These are phyloP conservation scores for Thyatira batis DNA, from an alignment of 2,888 invertebrate genomes.

Conservation along the genomic window DNA sequence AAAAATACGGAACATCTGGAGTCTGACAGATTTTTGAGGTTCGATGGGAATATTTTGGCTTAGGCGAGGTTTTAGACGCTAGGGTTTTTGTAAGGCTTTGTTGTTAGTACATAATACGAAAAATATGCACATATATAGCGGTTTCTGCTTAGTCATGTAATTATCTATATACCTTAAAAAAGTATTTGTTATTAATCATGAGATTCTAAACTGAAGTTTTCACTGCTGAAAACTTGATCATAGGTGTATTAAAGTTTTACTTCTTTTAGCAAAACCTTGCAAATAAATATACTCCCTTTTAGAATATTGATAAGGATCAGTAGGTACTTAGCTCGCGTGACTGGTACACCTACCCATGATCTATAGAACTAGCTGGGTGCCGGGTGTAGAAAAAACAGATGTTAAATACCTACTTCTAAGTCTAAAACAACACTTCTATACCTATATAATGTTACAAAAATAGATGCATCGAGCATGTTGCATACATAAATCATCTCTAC, in stretches of 20 bases:
- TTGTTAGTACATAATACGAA: too few relatives aligned
- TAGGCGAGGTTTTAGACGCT: constrained; percentile 23
- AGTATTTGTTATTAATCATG: too few relatives aligned
- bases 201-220: too few relatives aligned
- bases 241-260: too few relatives aligned
- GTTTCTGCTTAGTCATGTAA: too few relatives aligned
- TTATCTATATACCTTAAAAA: too few relatives aligned
- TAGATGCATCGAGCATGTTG: constrained; percentile 41
- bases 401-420: neutral
- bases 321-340: constrained; percentile 1
- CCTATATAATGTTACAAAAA: constrained; percentile 29
- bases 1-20: constrained; percentile 73
- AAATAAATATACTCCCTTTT: too few relatives aligned
- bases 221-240: too few relatives aligned
- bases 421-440: constrained; percentile 19
- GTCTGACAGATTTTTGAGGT: constrained; percentile 53
- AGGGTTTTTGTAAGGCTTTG: constrained; percentile 19
- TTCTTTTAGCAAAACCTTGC: too few relatives aligned
- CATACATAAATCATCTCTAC: constrained; percentile 54
- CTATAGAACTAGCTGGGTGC: neutral
- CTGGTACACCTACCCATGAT: neutral
- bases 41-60: constrained; percentile 55
- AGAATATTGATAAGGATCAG: too few relatives aligned
- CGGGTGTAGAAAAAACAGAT: neutral
- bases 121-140: too few relatives aligned